A percentile compares a stretch with the other conserved stretches of the same genome.
Conservation (phyloP, 2,113 vertebrate species). For the Pollimyrus isidori region DNA sequence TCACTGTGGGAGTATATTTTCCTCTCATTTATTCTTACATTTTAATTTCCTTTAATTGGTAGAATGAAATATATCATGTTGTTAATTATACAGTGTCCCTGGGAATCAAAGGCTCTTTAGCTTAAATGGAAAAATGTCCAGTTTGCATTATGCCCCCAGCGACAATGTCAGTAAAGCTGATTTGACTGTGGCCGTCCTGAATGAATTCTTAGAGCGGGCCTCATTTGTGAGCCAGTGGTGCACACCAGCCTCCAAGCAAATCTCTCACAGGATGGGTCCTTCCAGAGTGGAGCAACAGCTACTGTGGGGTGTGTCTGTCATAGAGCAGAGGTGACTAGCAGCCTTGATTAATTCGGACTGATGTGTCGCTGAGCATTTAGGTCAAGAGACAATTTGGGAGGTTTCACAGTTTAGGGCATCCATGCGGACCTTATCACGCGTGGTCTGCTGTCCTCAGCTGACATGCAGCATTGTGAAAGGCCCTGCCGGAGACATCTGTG, state of each 20-base stretch:
- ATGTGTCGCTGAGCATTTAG: slow-evolving; percentile 12
- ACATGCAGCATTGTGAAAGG: not conserved
- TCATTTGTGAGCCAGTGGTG: not conserved
- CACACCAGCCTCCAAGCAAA: not conserved
- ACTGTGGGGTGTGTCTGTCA: not conserved
- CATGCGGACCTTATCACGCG: not conserved
- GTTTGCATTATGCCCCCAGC: not conserved
- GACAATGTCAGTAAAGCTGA: not conserved
- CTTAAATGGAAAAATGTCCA: not conserved
- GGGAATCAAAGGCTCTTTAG: not conserved
- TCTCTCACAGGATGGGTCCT: not conserved
- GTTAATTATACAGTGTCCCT: not conserved
- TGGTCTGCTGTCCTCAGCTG: not conserved
- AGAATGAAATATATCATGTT: not conserved
- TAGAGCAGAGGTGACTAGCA: not conserved
- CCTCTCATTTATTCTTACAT: not conserved
- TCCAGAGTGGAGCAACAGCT: not conserved
- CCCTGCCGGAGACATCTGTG: not conserved
- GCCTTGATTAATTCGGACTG: slow-evolving; percentile 2
- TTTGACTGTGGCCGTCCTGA: not conserved
- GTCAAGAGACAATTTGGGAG: not conserved
- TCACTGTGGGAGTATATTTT: not conserved
- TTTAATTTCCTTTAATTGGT: not conserved
- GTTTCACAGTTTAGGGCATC: not conserved
- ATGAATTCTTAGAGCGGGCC: not conserved